Percentiles rank a stretch among this genome's conserved stretches.
Conservation (phyloP, 2,113 vertebrate genomes). For the Hippocampus abdominalis region DNA sequence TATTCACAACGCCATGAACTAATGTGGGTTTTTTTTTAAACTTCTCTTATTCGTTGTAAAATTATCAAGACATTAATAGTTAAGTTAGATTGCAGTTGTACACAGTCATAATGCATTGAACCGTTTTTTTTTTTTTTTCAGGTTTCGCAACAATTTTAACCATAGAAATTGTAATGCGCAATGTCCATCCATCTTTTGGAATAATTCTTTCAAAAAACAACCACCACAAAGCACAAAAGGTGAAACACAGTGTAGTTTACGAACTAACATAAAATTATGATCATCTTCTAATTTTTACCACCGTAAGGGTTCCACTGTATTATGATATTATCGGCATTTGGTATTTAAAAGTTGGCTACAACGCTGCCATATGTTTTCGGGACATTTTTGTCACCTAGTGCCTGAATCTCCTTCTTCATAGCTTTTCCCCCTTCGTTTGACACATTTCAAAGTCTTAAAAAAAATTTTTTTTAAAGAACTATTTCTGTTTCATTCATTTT, state of each 20-base stretch:
- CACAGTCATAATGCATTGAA: too few species aligned
- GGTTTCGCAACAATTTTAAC: not conserved
- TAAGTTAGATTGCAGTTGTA: too few species aligned
- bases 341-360: not conserved
- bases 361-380: not conserved
- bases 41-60: too few species aligned
- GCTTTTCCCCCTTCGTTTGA: not conserved
- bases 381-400: not conserved
- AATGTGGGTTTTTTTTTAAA: not conserved
- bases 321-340: not conserved
- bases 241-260: not conserved
- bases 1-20: not conserved
- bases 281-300: not conserved
- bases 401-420: not conserved
- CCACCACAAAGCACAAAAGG: not conserved
- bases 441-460: not conserved
- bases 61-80: too few species aligned
- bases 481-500: conserved; percentile 5
- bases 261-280: not conserved
- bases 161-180: not conserved
- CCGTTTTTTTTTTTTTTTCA: not conserved
- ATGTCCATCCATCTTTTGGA: not conserved
- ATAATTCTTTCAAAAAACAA: not conserved
- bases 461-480: too few species aligned
- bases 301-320: not conserved